Percentiles rank a stretch among this genome's conserved stretches.
These are phyloP conservation scores for Apoderus coryli DNA, from an alignment of 2,888 invertebrate species.

Conservation along the genomic window DNA sequence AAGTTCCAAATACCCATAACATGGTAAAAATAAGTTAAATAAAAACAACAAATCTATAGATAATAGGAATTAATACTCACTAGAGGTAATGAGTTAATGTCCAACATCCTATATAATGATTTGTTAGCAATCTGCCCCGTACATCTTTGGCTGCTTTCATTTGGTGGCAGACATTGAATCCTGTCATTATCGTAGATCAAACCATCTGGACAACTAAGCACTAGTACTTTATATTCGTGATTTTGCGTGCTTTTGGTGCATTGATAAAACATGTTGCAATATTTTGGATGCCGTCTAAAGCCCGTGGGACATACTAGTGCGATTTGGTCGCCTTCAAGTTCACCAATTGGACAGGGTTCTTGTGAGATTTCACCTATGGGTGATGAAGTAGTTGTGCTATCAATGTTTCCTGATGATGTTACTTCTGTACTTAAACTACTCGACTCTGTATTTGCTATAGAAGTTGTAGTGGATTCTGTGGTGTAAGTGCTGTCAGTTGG, in stretches of 20 bases:
- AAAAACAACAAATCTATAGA: background rate
- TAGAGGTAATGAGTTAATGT: constrained; percentile 38
- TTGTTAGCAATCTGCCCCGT: constrained; percentile 39
- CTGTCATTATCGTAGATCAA: constrained; percentile 61
- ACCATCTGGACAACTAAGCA: constrained; percentile 61
- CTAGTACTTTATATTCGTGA: constrained; percentile 57
- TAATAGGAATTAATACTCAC: constrained; percentile 38
- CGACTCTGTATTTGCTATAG: background rate
- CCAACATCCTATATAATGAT: constrained; percentile 39
- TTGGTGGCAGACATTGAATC: constrained; percentile 55
- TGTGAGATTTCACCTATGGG: no score
- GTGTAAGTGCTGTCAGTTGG: background rate
- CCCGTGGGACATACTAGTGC: constrained; percentile 68
- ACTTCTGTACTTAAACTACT: background rate
- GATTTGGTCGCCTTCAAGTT: constrained; percentile 54
- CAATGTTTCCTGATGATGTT: background rate
- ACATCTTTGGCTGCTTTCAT: constrained; percentile 40
- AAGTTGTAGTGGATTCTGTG: constrained; percentile 1
- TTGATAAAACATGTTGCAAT: constrained; percentile 73
- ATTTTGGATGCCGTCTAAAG: constrained; percentile 67
- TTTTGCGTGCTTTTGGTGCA: constrained; percentile 49
- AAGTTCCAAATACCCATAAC: no score
- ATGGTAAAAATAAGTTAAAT: no score
- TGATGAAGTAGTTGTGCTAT: background rate
- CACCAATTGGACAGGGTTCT: constrained; percentile 35